Percentiles rank a stretch among this genome's conserved stretches.
phyloP scores from a whole-genome alignment of 2,797 vertebrate species.

The Crypturellus tataupa region DNA sequence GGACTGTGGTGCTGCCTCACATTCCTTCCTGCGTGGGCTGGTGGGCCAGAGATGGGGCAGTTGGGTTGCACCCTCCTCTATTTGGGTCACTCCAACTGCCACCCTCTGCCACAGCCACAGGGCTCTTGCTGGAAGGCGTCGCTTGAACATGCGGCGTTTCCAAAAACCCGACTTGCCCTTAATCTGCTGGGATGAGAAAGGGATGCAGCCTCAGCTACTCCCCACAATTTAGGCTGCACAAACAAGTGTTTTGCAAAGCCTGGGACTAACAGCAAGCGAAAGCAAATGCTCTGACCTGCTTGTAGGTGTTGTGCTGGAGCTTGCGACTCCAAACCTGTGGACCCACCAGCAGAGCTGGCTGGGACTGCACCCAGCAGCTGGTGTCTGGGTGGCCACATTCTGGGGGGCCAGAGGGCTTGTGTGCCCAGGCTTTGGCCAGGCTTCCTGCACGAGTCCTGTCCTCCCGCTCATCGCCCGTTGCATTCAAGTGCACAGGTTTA shows the following conservation, averaged over 20 bases:
- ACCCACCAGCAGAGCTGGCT: accelerated
- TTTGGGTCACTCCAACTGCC: neutral
- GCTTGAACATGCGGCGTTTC: neutral
- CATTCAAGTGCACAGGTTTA: neutral
- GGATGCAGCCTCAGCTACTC: neutral
- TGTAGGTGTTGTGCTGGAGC: neutral
- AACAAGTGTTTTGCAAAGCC: slow-evolving; percentile 24
- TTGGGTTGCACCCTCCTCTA: neutral
- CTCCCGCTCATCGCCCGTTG: neutral
- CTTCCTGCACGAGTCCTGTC: neutral
- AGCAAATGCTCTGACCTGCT: accelerated
- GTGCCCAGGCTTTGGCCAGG: neutral
- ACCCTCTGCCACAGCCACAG: neutral
- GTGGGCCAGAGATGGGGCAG: neutral
- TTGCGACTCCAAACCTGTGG: neutral
- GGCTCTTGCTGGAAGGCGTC: neutral
- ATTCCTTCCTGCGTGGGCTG: neutral
- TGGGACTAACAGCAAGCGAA: neutral
- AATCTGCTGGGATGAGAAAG: slow-evolving; percentile 9
- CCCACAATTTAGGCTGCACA: neutral
- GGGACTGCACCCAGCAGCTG: neutral
- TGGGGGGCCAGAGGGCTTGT: neutral
- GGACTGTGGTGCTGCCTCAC: neutral
- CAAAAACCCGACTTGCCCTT: neutral
- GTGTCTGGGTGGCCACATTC: neutral